Evolutionary conservation across 2,797 vertebrate genomes (phyloP).

Genomic region (Clarias laeviceps): DNA sequence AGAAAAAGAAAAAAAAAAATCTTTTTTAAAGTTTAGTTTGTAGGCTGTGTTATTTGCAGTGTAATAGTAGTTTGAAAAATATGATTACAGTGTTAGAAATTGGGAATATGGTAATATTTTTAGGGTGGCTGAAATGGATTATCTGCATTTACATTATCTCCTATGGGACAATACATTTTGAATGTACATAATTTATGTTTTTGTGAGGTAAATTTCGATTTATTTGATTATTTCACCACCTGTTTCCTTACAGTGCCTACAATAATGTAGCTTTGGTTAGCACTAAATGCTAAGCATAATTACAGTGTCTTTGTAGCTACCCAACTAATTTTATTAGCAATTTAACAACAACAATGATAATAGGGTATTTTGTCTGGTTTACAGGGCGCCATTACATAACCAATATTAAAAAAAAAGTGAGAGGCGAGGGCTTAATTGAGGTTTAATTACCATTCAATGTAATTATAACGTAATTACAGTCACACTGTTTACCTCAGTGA

Average conservation of each 20-base stretch:
- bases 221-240: too few species aligned
- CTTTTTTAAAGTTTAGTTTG: too few species aligned
- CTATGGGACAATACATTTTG: too few species aligned
- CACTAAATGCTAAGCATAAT: background rate
- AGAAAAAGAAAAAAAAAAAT: background rate
- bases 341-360: background rate
- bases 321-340: background rate
- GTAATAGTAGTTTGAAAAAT: too few species aligned
- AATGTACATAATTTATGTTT: too few species aligned
- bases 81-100: too few species aligned
- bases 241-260: too few species aligned
- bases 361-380: background rate
- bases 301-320: background rate
- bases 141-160: too few species aligned
- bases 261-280: too few species aligned
- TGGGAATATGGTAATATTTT: too few species aligned
- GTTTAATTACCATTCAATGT: background rate
- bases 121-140: too few species aligned
- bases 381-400: background rate
- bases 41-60: background rate
- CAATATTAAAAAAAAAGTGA: background rate
- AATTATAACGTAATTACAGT: background rate
- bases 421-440: rapidly evolving
- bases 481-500: background rate
- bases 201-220: too few species aligned